Base-by-base conservation (phyloP, 2,797 vertebrate species). In the Anniella stebbinsi region DNA sequence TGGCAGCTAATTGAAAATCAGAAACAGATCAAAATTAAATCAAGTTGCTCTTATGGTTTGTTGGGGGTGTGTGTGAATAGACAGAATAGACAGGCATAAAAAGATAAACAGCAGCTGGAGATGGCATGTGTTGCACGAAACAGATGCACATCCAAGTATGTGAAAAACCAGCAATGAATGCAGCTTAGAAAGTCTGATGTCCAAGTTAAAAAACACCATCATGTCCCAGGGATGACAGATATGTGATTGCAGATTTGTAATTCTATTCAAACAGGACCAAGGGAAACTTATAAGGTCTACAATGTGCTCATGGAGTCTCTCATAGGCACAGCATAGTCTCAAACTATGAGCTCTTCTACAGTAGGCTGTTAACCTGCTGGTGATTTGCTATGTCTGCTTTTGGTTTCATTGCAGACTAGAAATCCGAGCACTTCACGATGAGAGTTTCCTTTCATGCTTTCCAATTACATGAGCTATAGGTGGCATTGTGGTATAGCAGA, bases 21-120 rank as follows among this genome's bases (percentile, higher is more conserved):
- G 77, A 90, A 63, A 30, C 13, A 51, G 13, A 80, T 70, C 41
- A 90, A 90, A 90, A 80, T 63, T 81, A 73, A 86, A 90, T 90
- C 30, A 72, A 87, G 57, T 63, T 66, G 30, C 60, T 66, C 41
- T 73, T 87, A 66, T 80, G 41, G 38, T 73, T 86, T 87, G 45
- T 75, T 86, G 41, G n/a, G 33, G 41, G 3, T 3, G 28, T 36
- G 45, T 81, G 2, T 73, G 51, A 63, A 72, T 18, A 80, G 67
- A 86, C 38, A 51, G 25, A 25, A 77, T 17, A 11, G 21, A 63
- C 3, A 69, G n/a, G 67, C 21, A 81, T 7, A 72, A 69, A 73
- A 67, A 80, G 2, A 72, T 48, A 75, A 81, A 81, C 33, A 81
- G 38, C 41, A 86, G 77, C 77, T 33, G 17, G 69, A 81, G 69